Base-by-base conservation (phyloP, 1,140 invertebrate genomes). In the Oryctes rhinoceros region DNA sequence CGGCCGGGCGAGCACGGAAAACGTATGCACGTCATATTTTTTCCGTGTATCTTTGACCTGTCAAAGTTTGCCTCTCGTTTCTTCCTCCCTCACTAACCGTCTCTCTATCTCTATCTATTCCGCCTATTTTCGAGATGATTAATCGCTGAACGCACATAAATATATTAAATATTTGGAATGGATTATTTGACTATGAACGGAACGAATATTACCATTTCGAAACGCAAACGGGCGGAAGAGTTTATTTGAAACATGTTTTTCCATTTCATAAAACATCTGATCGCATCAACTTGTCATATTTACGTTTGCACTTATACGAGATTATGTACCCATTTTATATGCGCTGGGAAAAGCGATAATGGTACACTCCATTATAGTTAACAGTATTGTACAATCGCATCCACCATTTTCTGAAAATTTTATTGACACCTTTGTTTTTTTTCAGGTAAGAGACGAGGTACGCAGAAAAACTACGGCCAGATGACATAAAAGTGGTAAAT, bases 21-120 rank as follows among this genome's bases (percentile, higher is more conserved):
- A 67, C 65, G 30, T 67, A 67, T 67, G 65, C 65, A 67, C 65
- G 65, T 67, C 65, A 67, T 67, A 67, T 67, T 67, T 67, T 67
- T 67, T 35, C 30, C 65, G 65, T 67, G 65, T 67, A 67, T 67
- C 65, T 67, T 67, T 67, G 65, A 67, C 65, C 65, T 67, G 65
- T 67, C 65, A 67, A 67, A 67, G 65, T 67, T 24, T 67, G 6
- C 30, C n/a, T 67, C 65, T 67, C 18, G 13, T 18, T 67, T 18
- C 18, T 24, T 35, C 13, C 3, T 18, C 11, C 13, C 18, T 30
- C 30, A 67, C 65, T 18, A 67, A 1, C 65, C 65, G n/a, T 0
- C 20, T 0, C 65, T 67, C 65, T 67, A 11, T 67, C 20, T 67
- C 65, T 18, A 24, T 67, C 65, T 24, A 67, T 67, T 67, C 65